Evolutionary conservation across 1,140 invertebrate genomes (phyloP).

Genomic region (Elymnias hypermnestra): DNA sequence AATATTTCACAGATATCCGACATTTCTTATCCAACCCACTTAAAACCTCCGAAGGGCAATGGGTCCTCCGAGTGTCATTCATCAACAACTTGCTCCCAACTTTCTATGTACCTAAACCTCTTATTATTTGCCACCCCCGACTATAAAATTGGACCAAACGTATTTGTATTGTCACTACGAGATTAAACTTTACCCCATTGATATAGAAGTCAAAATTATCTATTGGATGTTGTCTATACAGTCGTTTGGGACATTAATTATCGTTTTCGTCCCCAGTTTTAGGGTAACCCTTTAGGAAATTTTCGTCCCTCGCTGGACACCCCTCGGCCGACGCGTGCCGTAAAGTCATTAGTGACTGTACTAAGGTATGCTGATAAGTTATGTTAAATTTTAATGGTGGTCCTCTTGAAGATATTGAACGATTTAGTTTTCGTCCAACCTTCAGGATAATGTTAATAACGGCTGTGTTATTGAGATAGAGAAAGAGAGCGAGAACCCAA

Average conservation of each 20-base stretch:
- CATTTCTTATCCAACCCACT: slow-evolving; percentile 73
- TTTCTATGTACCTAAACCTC: slow-evolving; percentile 69
- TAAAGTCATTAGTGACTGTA: slow-evolving; percentile 62
- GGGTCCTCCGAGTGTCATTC: slow-evolving; percentile 72
- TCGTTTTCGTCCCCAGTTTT: slow-evolving; percentile 58
- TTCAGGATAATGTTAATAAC: not conserved
- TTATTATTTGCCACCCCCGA: slow-evolving; percentile 71
- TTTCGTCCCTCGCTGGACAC: slow-evolving; percentile 70
- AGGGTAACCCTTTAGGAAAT: slow-evolving; percentile 70
- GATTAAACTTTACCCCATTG: slow-evolving; percentile 25
- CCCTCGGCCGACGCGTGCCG: slow-evolving; percentile 62
- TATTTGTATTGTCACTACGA: slow-evolving; percentile 26
- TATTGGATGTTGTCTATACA: slow-evolving; percentile 28
- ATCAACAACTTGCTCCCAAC: slow-evolving; percentile 69
- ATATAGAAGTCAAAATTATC: slow-evolving; percentile 26
- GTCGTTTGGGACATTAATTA: slow-evolving; percentile 71
- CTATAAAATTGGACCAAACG: slow-evolving; percentile 71
- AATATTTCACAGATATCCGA: slow-evolving; percentile 70
- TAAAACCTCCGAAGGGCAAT: slow-evolving; percentile 75
- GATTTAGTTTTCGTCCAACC: not conserved
- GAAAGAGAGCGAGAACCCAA: too few species aligned
- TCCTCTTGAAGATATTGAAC: not conserved
- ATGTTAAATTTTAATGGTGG: slow-evolving; percentile 18
- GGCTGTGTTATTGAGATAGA: too few species aligned
- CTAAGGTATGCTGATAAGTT: slow-evolving; percentile 52